Base-by-base conservation (phyloP, 2,888 invertebrate genomes). In the Maniola hyperantus region DNA sequence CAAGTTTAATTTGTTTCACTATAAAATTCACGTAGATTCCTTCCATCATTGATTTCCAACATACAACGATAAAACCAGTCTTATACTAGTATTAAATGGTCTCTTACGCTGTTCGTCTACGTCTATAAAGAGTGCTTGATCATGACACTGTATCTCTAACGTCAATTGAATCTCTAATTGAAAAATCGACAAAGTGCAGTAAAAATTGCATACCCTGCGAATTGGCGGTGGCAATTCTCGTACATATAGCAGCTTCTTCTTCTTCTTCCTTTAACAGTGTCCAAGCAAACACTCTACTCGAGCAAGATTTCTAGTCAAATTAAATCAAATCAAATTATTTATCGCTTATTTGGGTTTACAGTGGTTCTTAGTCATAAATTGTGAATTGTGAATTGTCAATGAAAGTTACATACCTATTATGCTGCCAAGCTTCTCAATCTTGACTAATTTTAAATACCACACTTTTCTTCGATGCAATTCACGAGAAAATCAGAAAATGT, bases 1-100 rank as follows among this genome's bases (percentile, higher is more conserved):
- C 73, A 71, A 69, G 65, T 72, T 74, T 70, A 64, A 63, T 65
- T 69, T 64, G 46, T 69, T 46, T 60, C 15, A 65, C 42, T 39
- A 39, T 18, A 58, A 33, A 57, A 44, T 42, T 1, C 42, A 10
- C 34, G 34, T 7, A 7, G 7, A 26, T 26, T 26, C 26, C 34
- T 34, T n/a, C n/a, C n/a, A n/a, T n/a, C n/a, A n/a, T n/a, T n/a
- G n/a, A n/a, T n/a, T n/a, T n/a, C 34, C 34, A 6, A 7, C 34
- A 34, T 7, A n/a, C 34, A 34, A 34, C 6, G 7, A 6, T 7
- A 13, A 46, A 50, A 48, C 7, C 1, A 5, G 48, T 48, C 2
- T 39, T 8, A 4, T n/a, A 44, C 13, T 36, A 36, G 36, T 36
- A 15, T n/a, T 50, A 18, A 50, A 18, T 8, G 20, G 10, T 20